Conservation (phyloP, 2,888 invertebrate genomes). For the Bombylius discolor region DNA sequence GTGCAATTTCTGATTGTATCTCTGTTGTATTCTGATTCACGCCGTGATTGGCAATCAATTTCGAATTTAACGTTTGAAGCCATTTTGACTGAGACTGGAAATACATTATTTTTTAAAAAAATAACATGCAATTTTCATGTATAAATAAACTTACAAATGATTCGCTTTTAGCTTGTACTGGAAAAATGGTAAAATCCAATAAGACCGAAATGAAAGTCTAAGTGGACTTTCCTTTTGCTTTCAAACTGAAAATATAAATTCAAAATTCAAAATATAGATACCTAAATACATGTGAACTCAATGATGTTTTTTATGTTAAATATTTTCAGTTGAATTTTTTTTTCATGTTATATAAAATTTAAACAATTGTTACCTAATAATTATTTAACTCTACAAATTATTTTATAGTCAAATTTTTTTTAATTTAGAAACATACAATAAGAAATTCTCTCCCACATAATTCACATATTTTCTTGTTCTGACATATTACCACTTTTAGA, state of each 20-base stretch:
- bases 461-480: too few species aligned
- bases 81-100: slow-evolving; percentile 5
- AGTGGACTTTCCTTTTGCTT: background rate
- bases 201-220: background rate
- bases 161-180: slow-evolving; percentile 2
- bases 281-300: too few species aligned
- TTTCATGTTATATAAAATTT: too few species aligned
- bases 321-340: too few species aligned
- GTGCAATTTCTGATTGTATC: background rate
- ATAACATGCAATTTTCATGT: background rate
- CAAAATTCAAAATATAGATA: background rate
- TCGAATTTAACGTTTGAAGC: background rate
- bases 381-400: too few species aligned
- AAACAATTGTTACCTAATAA: too few species aligned
- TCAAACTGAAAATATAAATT: slow-evolving; percentile 2
- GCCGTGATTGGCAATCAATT: slow-evolving; percentile 1
- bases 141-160: slow-evolving; percentile 1
- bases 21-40: background rate
- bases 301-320: too few species aligned
- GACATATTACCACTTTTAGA: too few species aligned
- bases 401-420: too few species aligned
- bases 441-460: too few species aligned
- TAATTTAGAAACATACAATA: too few species aligned
- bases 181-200: slow-evolving; percentile 2
- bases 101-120: background rate